Conservation (phyloP, 1,140 invertebrate species). For the Sitobion miscanthi region DNA sequence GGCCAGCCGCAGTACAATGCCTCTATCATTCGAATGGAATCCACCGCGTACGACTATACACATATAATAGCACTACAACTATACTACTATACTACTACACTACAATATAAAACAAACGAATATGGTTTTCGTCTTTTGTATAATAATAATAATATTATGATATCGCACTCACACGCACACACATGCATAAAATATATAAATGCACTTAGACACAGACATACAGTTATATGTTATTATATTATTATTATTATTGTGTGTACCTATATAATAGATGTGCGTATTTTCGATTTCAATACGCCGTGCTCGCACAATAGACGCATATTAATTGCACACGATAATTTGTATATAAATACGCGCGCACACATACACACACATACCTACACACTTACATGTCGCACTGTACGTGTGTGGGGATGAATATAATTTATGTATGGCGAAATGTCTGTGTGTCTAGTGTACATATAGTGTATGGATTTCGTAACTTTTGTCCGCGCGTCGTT, state of each 20-base stretch:
- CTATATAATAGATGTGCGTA: background rate
- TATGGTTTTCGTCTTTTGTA: conserved; percentile 30
- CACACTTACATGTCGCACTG: background rate
- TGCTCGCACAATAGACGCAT: background rate
- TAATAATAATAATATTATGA: background rate
- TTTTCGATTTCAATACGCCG: background rate
- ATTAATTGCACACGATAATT: background rate
- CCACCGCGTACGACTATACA: background rate
- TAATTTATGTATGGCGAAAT: background rate
- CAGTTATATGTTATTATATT: background rate
- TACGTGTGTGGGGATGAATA: background rate
- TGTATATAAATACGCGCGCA: background rate
- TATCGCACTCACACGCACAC: no score
- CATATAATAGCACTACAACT: background rate
- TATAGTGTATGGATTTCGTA: background rate
- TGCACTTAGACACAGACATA: background rate
- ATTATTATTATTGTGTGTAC: background rate
- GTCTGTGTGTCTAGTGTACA: background rate
- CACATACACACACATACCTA: background rate
- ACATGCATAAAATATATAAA: background rate
- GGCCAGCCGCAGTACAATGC: background rate
- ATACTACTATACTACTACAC: background rate
- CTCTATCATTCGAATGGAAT: conserved; percentile 1
- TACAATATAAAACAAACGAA: background rate
- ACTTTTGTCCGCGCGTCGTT: background rate